phyloP scores from a whole-genome alignment of 2,113 vertebrate genomes.

The Brachyhypopomus occidentalis region DNA sequence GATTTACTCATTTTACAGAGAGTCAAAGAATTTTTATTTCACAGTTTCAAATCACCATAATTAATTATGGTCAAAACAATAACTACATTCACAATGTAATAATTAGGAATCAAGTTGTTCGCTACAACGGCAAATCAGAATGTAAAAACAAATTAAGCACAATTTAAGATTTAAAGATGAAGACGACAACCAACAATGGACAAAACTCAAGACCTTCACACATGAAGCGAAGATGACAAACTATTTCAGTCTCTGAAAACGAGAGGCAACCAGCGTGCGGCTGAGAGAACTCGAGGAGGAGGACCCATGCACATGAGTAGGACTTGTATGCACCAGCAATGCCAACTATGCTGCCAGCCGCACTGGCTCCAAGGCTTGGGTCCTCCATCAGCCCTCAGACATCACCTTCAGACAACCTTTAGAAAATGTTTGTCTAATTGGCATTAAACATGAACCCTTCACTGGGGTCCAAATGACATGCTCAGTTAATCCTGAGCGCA shows the following conservation, averaged over 20 bases:
- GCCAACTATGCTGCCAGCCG: conserved; percentile 43
- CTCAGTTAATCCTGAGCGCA: not conserved
- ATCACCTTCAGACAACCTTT: not conserved
- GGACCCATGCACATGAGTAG: conserved; percentile 33
- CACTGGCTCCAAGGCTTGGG: conserved; percentile 6
- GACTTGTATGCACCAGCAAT: conserved; percentile 40
- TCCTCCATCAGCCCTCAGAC: conserved; percentile 2
- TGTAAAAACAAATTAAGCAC: conserved; percentile 14
- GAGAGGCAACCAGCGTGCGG: conserved; percentile 27
- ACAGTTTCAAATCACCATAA: conserved; percentile 50
- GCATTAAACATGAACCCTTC: conserved; percentile 21
- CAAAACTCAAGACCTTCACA: not conserved
- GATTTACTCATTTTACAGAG: conserved; percentile 44
- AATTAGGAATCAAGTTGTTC: conserved; percentile 30
- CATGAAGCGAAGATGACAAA: no score
- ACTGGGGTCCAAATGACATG: conserved; percentile 10
- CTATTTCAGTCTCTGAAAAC: not conserved
- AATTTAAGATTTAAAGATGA: conserved; percentile 10
- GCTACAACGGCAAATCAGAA: conserved; percentile 27
- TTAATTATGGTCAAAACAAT: conserved; percentile 30
- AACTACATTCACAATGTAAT: conserved; percentile 17
- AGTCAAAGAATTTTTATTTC: conserved; percentile 45
- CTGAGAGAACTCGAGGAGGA: conserved; percentile 35
- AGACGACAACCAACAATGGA: conserved; percentile 13
- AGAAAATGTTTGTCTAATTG: conserved; percentile 11